Conservation (phyloP, 2,797 vertebrate genomes). For the Enteromius anoplus region DNA sequence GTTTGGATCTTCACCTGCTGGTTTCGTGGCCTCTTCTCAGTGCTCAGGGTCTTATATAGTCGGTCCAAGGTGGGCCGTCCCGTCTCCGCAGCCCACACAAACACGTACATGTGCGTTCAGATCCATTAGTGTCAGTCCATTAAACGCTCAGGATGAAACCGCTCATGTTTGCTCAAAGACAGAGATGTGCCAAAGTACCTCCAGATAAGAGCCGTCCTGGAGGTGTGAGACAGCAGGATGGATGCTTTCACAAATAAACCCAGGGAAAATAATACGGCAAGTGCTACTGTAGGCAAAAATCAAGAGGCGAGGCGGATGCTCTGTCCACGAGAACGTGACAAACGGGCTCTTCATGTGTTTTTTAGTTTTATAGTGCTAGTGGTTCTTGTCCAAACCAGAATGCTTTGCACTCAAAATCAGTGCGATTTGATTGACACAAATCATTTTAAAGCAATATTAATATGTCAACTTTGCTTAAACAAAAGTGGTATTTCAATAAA, state of each 20-base stretch:
- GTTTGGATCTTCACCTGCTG: constrained; percentile 58
- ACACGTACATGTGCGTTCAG: constrained; percentile 50
- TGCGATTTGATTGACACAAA: neutral
- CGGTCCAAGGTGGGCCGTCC: constrained; percentile 42
- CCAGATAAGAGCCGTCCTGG: constrained; percentile 69
- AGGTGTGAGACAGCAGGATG: constrained; percentile 76
- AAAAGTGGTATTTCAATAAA: neutral
- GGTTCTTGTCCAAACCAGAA: neutral
- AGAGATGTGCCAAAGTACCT: constrained; percentile 61
- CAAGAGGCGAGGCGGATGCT: neutral
- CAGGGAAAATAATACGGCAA: constrained; percentile 53
- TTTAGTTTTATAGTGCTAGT: neutral
- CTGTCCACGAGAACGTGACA: neutral
- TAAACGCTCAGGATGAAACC: constrained; percentile 65
- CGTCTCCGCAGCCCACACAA: constrained; percentile 55
- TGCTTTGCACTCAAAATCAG: neutral
- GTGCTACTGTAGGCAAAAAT: constrained; percentile 62
- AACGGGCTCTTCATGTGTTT: neutral
- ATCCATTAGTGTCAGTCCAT: constrained; percentile 77
- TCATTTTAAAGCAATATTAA: neutral
- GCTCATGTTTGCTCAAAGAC: constrained; percentile 65
- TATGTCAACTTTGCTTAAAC: neutral
- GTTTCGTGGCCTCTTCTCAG: constrained; percentile 51
- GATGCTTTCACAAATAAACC: constrained; percentile 74
- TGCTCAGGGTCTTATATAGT: constrained; percentile 66